Conservation (phyloP, 2,797 vertebrate genomes). For the Meda fulgida region DNA sequence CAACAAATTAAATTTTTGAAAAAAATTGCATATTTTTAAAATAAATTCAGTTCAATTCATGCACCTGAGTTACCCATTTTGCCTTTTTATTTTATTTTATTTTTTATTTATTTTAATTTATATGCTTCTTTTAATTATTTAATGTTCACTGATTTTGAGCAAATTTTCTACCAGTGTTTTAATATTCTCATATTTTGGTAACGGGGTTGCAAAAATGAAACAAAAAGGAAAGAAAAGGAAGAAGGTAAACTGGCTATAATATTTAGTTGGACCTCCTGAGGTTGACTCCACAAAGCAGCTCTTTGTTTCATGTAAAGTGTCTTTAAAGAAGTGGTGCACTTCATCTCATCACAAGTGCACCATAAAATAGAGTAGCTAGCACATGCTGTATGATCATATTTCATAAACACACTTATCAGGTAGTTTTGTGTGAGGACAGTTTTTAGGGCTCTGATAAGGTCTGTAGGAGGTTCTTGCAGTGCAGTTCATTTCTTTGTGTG, state of each 20-base stretch:
- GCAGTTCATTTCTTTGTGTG: neutral
- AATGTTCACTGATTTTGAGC: neutral
- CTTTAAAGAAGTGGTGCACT: neutral
- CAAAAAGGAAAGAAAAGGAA: neutral
- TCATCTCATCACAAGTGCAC: neutral
- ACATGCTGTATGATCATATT: neutral
- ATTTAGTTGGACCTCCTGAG: neutral
- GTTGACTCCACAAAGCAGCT: conserved; percentile 3
- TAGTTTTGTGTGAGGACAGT: neutral
- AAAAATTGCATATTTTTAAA: neutral
- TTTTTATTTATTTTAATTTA: neutral
- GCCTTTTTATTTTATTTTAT: neutral
- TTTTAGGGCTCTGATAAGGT: neutral
- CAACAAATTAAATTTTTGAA: neutral
- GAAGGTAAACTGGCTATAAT: neutral
- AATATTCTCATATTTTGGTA: neutral
- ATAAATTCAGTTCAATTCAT: neutral
- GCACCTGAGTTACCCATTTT: neutral
- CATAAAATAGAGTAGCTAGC: neutral
- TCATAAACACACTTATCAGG: neutral
- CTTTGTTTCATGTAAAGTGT: neutral
- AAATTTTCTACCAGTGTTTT: neutral
- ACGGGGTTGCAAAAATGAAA: neutral
- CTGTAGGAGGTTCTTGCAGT: neutral
- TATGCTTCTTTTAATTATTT: too few species aligned